Evolutionary conservation across 1,140 invertebrate genomes (phyloP).

Genomic region (Delia radicum): DNA sequence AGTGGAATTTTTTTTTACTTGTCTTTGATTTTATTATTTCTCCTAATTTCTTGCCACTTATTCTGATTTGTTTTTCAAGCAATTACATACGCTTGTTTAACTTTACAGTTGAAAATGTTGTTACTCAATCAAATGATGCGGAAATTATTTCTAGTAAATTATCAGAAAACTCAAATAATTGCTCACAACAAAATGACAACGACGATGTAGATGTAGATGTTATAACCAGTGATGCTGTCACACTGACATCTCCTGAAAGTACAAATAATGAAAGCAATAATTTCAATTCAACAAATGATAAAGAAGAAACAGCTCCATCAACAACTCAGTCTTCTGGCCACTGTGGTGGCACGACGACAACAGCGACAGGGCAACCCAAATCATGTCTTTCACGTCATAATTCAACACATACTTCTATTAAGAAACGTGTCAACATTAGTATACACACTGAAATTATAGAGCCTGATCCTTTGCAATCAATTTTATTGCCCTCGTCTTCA

Average conservation of each 20-base stretch:
- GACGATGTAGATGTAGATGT: background rate
- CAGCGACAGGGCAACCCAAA: slow-evolving; percentile 37
- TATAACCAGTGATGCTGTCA: background rate
- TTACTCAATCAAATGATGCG: background rate
- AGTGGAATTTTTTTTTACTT: background rate
- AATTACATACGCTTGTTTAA: background rate
- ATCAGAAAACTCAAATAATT: background rate
- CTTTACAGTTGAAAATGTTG: slow-evolving; percentile 8
- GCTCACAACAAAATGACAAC: background rate
- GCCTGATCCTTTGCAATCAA: slow-evolving; percentile 38
- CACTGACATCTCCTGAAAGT: background rate
- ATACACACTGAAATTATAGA: slow-evolving; percentile 51
- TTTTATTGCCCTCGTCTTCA: slow-evolving; percentile 13
- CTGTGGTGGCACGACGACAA: slow-evolving; percentile 10
- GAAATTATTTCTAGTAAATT: background rate
- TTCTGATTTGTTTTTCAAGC: background rate
- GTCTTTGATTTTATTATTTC: background rate
- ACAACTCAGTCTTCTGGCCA: background rate
- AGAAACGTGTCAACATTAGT: slow-evolving; percentile 50
- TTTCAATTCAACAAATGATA: background rate
- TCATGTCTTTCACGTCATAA: slow-evolving; percentile 50
- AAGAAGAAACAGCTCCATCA: background rate
- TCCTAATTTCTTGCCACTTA: background rate
- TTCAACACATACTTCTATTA: slow-evolving; percentile 50
- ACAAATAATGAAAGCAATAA: background rate